Evolutionary conservation across 2,113 vertebrate genomes (phyloP).

Genomic region (Pitta sordida): DNA sequence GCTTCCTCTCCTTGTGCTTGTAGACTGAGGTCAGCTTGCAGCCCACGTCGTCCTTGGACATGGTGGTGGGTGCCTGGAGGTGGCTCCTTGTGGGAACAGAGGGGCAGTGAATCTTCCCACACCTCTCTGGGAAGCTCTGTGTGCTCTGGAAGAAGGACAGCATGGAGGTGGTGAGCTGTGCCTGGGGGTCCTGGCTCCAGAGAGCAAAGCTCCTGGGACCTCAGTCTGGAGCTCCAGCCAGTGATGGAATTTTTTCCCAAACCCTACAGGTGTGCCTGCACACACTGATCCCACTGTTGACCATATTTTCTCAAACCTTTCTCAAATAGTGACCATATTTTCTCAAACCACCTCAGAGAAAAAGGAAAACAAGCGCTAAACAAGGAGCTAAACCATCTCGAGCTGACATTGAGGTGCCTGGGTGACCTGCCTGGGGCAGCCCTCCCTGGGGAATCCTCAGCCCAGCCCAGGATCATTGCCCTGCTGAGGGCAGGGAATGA

Average conservation of each 20-base stretch:
- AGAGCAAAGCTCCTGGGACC: neutral
- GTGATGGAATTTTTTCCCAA: neutral
- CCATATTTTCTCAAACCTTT: neutral
- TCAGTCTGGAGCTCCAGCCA: neutral
- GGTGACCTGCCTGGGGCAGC: neutral
- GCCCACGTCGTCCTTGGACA: conserved; percentile 84
- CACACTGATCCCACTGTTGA: neutral
- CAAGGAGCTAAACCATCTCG: neutral
- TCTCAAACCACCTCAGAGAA: neutral
- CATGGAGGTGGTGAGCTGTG: neutral
- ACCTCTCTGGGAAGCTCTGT: neutral
- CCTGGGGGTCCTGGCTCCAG: neutral
- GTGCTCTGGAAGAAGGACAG: conserved; percentile 42
- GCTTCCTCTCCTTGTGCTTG: conserved; percentile 92
- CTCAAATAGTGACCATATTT: neutral
- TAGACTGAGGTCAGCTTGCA: conserved; percentile 82
- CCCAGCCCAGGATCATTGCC: neutral
- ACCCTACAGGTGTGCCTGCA: neutral
- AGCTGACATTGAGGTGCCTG: neutral
- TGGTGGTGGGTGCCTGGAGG: conserved; percentile 38
- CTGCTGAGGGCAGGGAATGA: neutral
- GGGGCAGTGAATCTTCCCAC: neutral
- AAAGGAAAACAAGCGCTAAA: neutral
- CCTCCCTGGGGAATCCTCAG: neutral
- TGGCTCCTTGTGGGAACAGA: neutral